Base-by-base conservation (phyloP, 2,113 vertebrate genomes). In the Caloenas nicobarica region DNA sequence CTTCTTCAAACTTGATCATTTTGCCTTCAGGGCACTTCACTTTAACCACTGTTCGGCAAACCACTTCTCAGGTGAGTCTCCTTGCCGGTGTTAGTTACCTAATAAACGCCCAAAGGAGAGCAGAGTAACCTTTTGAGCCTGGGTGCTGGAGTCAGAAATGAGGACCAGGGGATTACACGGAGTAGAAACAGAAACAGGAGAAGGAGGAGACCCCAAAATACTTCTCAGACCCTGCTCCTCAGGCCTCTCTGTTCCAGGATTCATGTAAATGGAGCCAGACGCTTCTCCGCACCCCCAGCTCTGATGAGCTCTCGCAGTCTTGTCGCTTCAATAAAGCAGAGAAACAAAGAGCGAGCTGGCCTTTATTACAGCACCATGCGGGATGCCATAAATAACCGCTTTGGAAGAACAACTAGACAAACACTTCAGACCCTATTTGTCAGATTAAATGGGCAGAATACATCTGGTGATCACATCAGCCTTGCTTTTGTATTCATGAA, bases 361-460 rank as follows among this genome's bases (percentile, higher is more conserved):
- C 74, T 82, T 92, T 58, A 89, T 60, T 40, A 69, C 2, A 15
- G 62, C 65, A 62, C 46, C 80, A 8, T 5, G 24, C 1, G 1
- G n/a, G 19, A 56, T 19, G 13, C 40, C 66, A 87, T 26, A 95
- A 95, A 65, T 57, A 95, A 81, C 74, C 57, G 54, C 86, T 72
- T 76, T 33, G 33, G 50, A 96, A 85, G 42, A 95, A 54, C 80
- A 89, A 79, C 73, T 36, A 76, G 50, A 85, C 73, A 90, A 86
- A 95, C 42, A 34, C 38, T 91, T 95, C 83, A 71, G 93, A 93
- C 13, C 33, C 2, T 53, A 95, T 90, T 93, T 86, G 26, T 95
- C 93, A 94, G 25, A 88, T 46, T 73, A 81, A 91, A 71, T 62
- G 64, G 9, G n/a, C 17, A 83, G 83, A 70, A 83, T 38, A 71